phyloP scores from a whole-genome alignment of 2,113 vertebrate genomes.

The Ceratotherium simum region DNA sequence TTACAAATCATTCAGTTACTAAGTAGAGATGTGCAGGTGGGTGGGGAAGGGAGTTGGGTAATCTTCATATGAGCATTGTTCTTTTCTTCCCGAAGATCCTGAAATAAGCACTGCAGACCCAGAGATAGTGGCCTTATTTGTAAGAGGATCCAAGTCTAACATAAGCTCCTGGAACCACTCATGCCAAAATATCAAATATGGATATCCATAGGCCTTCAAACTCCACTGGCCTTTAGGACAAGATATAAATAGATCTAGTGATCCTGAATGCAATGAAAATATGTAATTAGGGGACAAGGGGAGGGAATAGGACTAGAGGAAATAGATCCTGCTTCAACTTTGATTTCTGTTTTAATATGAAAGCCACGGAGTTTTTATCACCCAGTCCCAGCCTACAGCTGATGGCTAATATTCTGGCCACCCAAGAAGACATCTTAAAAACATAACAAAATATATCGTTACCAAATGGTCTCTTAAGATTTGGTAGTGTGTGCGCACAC shows the following conservation, averaged over 20 bases:
- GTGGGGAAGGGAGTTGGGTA: neutral
- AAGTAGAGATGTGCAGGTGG: neutral
- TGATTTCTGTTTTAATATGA: constrained; percentile 4
- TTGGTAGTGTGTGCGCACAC: neutral
- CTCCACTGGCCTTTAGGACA: constrained; percentile 29
- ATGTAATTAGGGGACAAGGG: neutral
- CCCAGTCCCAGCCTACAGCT: neutral
- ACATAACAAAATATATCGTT: constrained; percentile 57
- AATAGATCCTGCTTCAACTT: constrained; percentile 14
- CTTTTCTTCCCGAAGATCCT: constrained; percentile 19
- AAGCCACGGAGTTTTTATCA: constrained; percentile 55
- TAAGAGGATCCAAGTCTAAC: constrained; percentile 31
- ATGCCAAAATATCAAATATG: constrained; percentile 13
- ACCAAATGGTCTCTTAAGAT: constrained; percentile 56
- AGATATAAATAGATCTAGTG: neutral
- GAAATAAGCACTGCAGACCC: constrained; percentile 70
- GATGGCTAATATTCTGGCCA: constrained; percentile 57
- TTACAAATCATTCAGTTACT: constrained; percentile 67
- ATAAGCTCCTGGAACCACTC: neutral
- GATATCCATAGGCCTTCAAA: constrained; percentile 67
- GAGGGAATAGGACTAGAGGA: neutral
- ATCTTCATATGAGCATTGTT: constrained; percentile 26
- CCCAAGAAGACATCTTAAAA: constrained; percentile 64
- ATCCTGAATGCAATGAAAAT: neutral
- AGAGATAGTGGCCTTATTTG: constrained; percentile 75